These are phyloP conservation scores for Strix aluco DNA, from an alignment of 2,113 vertebrate species.

Conservation along the genomic window DNA sequence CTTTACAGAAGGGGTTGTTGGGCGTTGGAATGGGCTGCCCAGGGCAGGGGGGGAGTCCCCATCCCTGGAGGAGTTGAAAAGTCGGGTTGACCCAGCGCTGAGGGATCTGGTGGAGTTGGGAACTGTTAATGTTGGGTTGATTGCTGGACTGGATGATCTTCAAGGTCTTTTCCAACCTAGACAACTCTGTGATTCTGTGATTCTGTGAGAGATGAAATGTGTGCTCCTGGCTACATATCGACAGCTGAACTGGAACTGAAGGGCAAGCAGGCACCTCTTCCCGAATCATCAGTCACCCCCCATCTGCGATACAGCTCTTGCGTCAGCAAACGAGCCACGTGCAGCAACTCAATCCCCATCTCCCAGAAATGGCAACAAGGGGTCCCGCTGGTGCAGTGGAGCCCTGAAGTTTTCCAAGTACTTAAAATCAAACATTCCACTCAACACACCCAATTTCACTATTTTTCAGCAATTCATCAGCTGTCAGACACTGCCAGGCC, in stretches of 20 bases:
- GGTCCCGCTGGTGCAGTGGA: not conserved
- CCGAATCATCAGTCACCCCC: not conserved
- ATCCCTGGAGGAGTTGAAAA: too few relatives aligned
- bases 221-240: not conserved
- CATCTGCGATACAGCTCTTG: too few relatives aligned
- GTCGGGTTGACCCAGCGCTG: too few relatives aligned
- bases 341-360: not conserved
- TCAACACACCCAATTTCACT: not conserved
- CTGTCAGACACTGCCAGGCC: not conserved
- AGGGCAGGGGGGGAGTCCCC: too few relatives aligned
- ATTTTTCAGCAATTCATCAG: not conserved
- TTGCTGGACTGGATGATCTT: too few relatives aligned
- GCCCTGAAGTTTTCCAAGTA: not conserved
- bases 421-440: not conserved
- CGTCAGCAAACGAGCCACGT: rapidly evolving
- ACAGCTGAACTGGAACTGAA: not conserved
- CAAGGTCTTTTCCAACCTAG: too few relatives aligned
- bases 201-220: not conserved
- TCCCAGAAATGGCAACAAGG: not conserved
- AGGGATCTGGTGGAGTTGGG: too few relatives aligned
- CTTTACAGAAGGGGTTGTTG: too few relatives aligned
- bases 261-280: not conserved
- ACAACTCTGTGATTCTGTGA: not conserved
- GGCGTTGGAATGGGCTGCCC: too few relatives aligned
- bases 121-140: too few relatives aligned